Evolutionary conservation across 2,797 vertebrate species (phyloP), one percentile per base, ranked within the genome.

Genomic region (Synanceia verrucosa): DNA sequence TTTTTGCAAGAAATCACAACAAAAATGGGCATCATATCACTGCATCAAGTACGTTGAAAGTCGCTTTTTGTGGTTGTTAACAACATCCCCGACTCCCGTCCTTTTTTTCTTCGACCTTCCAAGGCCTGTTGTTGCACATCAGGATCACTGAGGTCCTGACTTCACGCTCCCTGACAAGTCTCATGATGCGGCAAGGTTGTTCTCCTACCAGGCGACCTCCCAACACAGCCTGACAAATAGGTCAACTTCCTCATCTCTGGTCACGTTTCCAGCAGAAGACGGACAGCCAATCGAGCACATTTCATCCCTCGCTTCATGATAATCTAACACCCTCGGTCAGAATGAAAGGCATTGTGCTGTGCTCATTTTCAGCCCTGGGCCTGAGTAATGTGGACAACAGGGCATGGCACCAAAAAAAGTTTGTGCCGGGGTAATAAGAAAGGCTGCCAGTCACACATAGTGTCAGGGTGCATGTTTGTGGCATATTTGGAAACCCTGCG

Each of bases 171-270:
- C 34, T 80, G 82, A 85, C 88, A 77, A 64, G 79, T 83, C 66
- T 70, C 70, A 66, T 87, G 79, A 86, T 73, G 63, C 71, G 83
- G 87, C 85, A 70, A 64, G 82, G 72, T 58, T 70, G 58, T 24
- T 34, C 69, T 65, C 55, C 26, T 23, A 71, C 39, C 58, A 39
- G 24, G 59, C 43, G 73, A 82, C 85, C 84, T 86, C 84, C 44
- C n/a, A n/a, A n/a, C n/a, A 18, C 70, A 8, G 68, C 70, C 70
- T 47, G 57, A 68, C 70, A 78, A 67, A 70, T 29, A 58, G 77
- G 82, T 75, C 71, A 24, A 28, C 72, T 48, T 48, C 26, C n/a
- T 65, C 63, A 55, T 80, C 60, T 67, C 55, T 12, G 0, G 59
- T 53, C 19, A 52, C 57, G 69, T 55, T 69, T 43, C 23, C 36